Percentiles rank a stretch among this genome's conserved stretches.
phyloP scores from a whole-genome alignment of 2,797 vertebrate species.

The Sylvia borin region DNA sequence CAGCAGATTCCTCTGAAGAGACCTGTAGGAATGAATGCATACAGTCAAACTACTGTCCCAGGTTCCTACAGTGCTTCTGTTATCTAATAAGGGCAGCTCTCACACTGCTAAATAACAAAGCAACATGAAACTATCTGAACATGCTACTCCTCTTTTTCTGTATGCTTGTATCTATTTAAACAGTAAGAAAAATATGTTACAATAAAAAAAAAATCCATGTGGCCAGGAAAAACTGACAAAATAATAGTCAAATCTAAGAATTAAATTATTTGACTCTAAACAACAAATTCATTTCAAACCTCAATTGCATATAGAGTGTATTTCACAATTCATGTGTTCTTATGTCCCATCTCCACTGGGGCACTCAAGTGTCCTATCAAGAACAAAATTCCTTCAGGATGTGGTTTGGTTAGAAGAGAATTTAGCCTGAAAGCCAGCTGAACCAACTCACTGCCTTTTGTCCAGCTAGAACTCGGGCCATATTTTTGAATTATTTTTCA shows the following conservation, averaged over 20 bases:
- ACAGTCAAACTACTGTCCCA: neutral
- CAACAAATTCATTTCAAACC: neutral
- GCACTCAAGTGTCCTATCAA: neutral
- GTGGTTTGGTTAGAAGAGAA: neutral
- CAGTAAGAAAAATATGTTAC: neutral
- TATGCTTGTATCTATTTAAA: neutral
- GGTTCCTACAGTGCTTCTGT: neutral
- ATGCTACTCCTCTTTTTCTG: neutral
- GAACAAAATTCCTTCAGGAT: neutral
- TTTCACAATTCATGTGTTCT: neutral
- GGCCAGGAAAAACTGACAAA: neutral
- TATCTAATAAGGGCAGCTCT: neutral
- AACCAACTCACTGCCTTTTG: neutral
- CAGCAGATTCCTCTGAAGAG: conserved; percentile 86
- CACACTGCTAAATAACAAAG: neutral
- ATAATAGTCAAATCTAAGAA: neutral
- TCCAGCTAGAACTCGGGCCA: neutral
- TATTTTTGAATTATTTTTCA: neutral
- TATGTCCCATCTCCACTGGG: neutral
- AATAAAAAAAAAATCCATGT: neutral
- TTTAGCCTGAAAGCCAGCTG: neutral
- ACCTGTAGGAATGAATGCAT: conserved; percentile 79
- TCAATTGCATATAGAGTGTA: neutral
- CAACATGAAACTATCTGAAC: neutral
- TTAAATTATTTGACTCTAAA: neutral